Conservation (phyloP, 2,888 invertebrate genomes). For the Nemoura dubitans region DNA sequence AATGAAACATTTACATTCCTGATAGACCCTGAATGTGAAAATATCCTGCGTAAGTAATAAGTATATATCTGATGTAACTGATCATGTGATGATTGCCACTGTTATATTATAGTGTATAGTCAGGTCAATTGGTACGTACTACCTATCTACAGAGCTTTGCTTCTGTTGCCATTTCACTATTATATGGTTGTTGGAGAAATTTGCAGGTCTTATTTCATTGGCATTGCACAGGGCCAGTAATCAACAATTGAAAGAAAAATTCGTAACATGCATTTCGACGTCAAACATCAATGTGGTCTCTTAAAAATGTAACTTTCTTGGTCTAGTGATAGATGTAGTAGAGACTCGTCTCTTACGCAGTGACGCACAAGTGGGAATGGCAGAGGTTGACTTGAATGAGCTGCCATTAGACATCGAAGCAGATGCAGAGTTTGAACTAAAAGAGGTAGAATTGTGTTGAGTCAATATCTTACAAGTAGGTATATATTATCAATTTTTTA, state of each 20-base stretch:
- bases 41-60: slow-evolving; percentile 8
- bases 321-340: not conserved
- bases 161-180: too few species aligned
- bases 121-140: too few species aligned
- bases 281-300: not conserved
- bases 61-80: not conserved
- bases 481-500: not conserved
- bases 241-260: too few species aligned
- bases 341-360: slow-evolving; percentile 9
- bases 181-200: too few species aligned
- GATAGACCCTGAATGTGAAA: slow-evolving; percentile 40
- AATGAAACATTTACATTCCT: slow-evolving; percentile 57
- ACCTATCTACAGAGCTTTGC: too few species aligned
- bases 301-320: not conserved
- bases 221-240: too few species aligned
- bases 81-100: not conserved
- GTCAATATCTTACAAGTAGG: too few species aligned
- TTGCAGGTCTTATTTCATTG: too few species aligned
- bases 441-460: slow-evolving; percentile 13
- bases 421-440: not conserved
- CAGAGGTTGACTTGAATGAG: slow-evolving; percentile 24
- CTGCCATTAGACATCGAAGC: slow-evolving; percentile 30
- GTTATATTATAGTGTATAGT: too few species aligned
- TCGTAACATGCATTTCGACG: too few species aligned
- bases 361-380: slow-evolving; percentile 22